Conservation (phyloP, 2,113 vertebrate genomes). For the Bucco capensis region DNA sequence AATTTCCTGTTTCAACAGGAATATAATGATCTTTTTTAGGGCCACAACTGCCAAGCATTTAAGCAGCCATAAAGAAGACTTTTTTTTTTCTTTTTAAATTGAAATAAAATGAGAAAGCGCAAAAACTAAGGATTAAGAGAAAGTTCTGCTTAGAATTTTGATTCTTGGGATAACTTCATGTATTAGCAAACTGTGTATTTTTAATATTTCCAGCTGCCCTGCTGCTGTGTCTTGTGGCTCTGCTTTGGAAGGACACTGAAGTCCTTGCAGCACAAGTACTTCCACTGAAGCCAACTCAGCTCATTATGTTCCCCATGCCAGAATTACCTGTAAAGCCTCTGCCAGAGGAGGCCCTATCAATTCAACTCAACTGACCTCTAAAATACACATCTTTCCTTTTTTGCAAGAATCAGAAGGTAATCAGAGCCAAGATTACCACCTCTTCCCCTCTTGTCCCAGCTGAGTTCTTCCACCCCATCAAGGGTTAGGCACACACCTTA, state of each 20-base stretch:
- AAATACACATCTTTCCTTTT: not conserved
- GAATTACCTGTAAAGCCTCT: not conserved
- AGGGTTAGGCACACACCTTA: not conserved
- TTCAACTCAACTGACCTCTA: not conserved
- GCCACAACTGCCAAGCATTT: not conserved
- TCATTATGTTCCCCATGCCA: not conserved
- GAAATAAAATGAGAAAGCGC: not conserved
- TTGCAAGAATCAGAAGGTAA: not conserved
- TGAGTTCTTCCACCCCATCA: not conserved
- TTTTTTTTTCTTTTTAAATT: too few species aligned
- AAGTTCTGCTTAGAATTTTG: not conserved
- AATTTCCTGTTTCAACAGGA: not conserved
- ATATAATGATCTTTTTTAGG: not conserved
- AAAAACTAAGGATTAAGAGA: not conserved
- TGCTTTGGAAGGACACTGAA: not conserved
- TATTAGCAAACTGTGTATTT: not conserved
- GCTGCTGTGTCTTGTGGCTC: not conserved
- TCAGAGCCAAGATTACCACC: not conserved
- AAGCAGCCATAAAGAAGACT: not conserved
- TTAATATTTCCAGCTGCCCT: not conserved
- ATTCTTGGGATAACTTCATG: not conserved
- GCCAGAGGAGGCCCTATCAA: not conserved
- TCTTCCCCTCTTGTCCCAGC: not conserved
- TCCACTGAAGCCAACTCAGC: not conserved
- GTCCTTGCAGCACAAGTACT: fast-evolving